Evolutionary conservation across 2,113 vertebrate genomes (phyloP).

Genomic region (Corythornis madagascariensis): DNA sequence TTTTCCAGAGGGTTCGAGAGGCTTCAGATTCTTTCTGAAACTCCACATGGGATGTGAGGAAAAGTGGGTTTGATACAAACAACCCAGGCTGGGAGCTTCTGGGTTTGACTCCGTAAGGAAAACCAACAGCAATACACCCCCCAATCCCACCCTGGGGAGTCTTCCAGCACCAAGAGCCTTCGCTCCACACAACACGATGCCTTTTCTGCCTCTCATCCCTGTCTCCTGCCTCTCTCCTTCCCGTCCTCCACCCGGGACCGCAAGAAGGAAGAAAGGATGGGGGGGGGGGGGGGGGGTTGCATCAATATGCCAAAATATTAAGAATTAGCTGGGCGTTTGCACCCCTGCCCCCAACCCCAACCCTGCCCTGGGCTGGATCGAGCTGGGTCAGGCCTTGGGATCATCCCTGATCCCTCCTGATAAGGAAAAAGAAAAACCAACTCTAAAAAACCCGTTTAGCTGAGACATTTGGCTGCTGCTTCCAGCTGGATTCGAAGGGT

Average conservation of each 20-base stretch:
- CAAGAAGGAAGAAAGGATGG: background rate
- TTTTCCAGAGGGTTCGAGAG: background rate
- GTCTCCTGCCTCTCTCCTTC: too few species aligned
- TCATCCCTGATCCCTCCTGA: background rate
- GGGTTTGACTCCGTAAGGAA: background rate
- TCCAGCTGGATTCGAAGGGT: background rate
- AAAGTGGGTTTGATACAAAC: background rate
- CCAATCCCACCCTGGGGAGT: background rate
- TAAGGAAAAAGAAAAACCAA: background rate
- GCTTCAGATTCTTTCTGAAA: accelerated
- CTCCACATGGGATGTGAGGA: background rate
- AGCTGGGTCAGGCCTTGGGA: background rate
- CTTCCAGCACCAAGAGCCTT: too few species aligned
- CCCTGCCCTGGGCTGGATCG: background rate
- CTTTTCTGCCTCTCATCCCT: too few species aligned
- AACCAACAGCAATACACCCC: background rate
- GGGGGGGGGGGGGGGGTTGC: background rate
- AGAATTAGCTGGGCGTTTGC: background rate
- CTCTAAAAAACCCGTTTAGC: background rate
- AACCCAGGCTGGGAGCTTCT: background rate
- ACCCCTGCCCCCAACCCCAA: background rate
- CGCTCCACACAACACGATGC: too few species aligned
- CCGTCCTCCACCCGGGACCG: too few species aligned
- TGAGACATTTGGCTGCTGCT: background rate
- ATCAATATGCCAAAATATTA: background rate